phyloP scores from a whole-genome alignment of 92 coral and sea anemone species.

The Actinostola sp. region DNA sequence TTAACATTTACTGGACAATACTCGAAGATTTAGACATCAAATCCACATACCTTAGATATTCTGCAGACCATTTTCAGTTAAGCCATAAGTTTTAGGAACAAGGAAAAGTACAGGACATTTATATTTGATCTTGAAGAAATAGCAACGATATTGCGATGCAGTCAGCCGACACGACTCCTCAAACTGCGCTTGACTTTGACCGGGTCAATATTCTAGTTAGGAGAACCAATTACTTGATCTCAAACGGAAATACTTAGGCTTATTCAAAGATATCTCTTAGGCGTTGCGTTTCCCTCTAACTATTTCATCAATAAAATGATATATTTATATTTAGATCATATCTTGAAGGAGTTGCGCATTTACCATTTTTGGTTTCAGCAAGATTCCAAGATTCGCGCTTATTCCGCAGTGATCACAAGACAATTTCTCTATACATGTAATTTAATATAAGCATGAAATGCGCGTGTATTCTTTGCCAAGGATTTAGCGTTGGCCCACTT shows the following conservation, averaged over 20 bases:
- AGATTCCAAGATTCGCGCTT: no score
- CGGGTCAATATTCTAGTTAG: conserved; percentile 9
- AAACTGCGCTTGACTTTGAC: conserved; percentile 23
- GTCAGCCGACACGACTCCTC: conserved; percentile 11
- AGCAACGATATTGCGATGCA: conserved; percentile 10
- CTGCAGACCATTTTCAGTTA: conserved; percentile 24
- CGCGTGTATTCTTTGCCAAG: conserved; percentile 26
- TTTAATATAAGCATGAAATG: conserved; percentile 14
- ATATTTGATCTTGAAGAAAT: neutral
- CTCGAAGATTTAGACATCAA: neutral
- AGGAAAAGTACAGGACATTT: neutral
- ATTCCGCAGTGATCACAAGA: neutral
- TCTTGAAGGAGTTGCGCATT: neutral
- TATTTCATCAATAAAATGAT: neutral
- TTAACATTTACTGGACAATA: neutral
- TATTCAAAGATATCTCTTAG: conserved; percentile 1
- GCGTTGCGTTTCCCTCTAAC: neutral
- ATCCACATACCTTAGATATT: conserved; percentile 22
- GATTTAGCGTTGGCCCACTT: conserved; percentile 16
- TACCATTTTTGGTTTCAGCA: neutral
- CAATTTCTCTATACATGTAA: conserved; percentile 3
- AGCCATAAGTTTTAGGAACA: conserved; percentile 13
- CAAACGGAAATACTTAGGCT: conserved; percentile 1
- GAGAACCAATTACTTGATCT: conserved; percentile 23
- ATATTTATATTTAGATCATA: neutral